Conservation (phyloP, 2,888 invertebrate genomes). For the Eilema caniola region DNA sequence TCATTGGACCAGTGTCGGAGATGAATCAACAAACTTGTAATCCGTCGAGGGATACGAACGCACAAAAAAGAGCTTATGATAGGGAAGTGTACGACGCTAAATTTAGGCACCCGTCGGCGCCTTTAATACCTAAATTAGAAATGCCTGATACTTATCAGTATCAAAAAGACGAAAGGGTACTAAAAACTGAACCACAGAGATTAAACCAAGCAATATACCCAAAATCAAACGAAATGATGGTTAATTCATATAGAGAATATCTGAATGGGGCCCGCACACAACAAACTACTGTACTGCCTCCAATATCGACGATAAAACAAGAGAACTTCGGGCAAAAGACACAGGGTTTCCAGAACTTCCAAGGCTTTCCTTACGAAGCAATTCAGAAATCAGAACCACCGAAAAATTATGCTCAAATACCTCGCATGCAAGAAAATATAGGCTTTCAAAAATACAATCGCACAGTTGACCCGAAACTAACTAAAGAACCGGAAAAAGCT, state of each 20-base stretch:
- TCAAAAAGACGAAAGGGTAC: slow-evolving; percentile 73
- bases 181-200: slow-evolving; percentile 69
- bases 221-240: slow-evolving; percentile 62
- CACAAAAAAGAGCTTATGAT: slow-evolving; percentile 79
- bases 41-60: slow-evolving; percentile 71
- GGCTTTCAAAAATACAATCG: slow-evolving; percentile 81
- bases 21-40: slow-evolving; percentile 81
- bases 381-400: slow-evolving; percentile 62
- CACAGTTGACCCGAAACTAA: slow-evolving; percentile 65
- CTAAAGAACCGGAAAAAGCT: slow-evolving; percentile 62
- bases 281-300: slow-evolving; percentile 76
- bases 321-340: slow-evolving; percentile 78
- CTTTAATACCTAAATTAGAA: slow-evolving; percentile 82
- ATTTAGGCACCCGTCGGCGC: slow-evolving; percentile 78
- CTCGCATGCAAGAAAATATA: slow-evolving; percentile 71
- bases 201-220: slow-evolving; percentile 63
- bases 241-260: slow-evolving; percentile 70
- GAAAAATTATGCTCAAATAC: slow-evolving; percentile 67
- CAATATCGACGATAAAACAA: slow-evolving; percentile 84
- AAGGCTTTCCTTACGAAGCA: slow-evolving; percentile 70
- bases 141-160: slow-evolving; percentile 79
- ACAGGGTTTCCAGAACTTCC: slow-evolving; percentile 72
- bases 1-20: slow-evolving; percentile 85
- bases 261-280: slow-evolving; percentile 69
- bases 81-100: slow-evolving; percentile 78